phyloP scores from a whole-genome alignment of 2,888 invertebrate genomes.

The Physocephala rufipes region DNA sequence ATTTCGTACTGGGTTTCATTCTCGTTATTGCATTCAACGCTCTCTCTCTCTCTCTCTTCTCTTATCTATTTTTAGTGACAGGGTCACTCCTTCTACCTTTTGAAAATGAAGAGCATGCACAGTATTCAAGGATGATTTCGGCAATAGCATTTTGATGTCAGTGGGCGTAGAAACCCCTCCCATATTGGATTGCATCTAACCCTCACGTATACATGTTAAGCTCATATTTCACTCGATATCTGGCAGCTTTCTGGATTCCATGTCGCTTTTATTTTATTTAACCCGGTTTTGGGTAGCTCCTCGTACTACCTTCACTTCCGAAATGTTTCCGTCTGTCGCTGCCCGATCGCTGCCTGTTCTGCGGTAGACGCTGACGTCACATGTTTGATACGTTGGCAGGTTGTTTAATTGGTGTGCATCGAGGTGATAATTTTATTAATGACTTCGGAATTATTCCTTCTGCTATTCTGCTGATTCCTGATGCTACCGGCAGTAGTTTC shows the following conservation, averaged over 20 bases:
- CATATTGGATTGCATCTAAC: neutral
- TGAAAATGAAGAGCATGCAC: neutral
- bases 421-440: slow-evolving; percentile 65
- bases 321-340: slow-evolving; percentile 10
- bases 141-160: neutral
- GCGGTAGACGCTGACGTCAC: slow-evolving; percentile 49
- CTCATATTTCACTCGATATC: slow-evolving; percentile 22
- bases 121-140: neutral
- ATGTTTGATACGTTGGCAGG: slow-evolving; percentile 61
- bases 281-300: neutral
- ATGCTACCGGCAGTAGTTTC: neutral
- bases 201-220: neutral
- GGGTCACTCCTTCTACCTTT: no score
- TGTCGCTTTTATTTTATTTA: neutral
- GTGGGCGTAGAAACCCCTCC: neutral
- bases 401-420: slow-evolving; percentile 63
- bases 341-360: neutral
- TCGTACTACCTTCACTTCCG: neutral
- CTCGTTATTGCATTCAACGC: neutral
- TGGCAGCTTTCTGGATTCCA: slow-evolving; percentile 6
- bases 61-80: neutral
- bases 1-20: no score
- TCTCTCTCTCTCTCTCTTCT: neutral
- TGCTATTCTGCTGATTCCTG: slow-evolving; percentile 26
- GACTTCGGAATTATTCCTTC: slow-evolving; percentile 55